phyloP scores from a whole-genome alignment of 2,113 vertebrate species.

The Pygathrix nemaeus region DNA sequence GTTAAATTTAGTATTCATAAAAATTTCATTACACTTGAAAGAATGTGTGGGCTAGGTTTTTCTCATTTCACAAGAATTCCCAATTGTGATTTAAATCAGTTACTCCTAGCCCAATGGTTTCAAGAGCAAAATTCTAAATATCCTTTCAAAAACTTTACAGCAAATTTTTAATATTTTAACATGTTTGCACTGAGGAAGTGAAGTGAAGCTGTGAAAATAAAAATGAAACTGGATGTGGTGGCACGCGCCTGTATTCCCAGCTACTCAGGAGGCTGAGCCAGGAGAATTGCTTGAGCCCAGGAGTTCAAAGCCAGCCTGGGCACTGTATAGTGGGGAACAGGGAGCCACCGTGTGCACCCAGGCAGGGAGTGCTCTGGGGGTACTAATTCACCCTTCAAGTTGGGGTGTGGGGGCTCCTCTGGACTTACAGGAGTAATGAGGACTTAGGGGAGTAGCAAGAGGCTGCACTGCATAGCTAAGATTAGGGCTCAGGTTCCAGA shows the following conservation, averaged over 20 bases:
- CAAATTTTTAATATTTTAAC: constrained; percentile 39
- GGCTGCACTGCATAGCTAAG: not conserved
- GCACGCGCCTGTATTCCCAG: not conserved
- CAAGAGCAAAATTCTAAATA: constrained; percentile 54
- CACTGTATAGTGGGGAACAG: not conserved
- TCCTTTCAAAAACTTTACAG: constrained; percentile 17
- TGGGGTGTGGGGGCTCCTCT: not conserved
- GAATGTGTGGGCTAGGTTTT: constrained; percentile 43
- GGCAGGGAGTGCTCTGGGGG: not conserved
- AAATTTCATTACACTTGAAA: constrained; percentile 59
- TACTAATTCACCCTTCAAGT: not conserved
- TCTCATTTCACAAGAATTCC: constrained; percentile 44
- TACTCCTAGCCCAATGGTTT: constrained; percentile 32
- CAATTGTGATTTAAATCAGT: constrained; percentile 48
- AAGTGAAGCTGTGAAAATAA: constrained; percentile 8
- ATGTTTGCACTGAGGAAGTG: not conserved
- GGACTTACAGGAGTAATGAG: not conserved
- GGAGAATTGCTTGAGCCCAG: not conserved
- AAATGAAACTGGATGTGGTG: not conserved
- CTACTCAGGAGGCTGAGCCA: not conserved
- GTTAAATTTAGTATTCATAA: constrained; percentile 67
- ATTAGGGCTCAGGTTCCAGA: not conserved
- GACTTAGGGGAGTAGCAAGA: not conserved
- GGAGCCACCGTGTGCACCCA: not conserved
- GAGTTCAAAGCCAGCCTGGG: not conserved